Percentiles rank a stretch among this genome's conserved stretches.
These are phyloP conservation scores for Cyprinodon variegatus DNA, from an alignment of 2,113 vertebrate genomes.

Conservation along the genomic window DNA sequence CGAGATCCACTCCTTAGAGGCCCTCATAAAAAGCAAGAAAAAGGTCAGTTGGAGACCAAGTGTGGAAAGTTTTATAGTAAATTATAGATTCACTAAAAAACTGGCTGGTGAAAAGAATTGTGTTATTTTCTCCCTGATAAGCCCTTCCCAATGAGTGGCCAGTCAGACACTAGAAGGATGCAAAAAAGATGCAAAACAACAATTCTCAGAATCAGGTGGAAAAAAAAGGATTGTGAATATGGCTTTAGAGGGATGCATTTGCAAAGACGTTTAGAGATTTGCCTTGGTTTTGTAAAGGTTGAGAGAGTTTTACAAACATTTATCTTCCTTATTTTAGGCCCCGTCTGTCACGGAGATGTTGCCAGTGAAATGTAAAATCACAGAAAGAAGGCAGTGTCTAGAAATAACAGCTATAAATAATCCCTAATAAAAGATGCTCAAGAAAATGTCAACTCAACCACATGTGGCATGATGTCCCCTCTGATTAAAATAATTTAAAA, in stretches of 20 bases:
- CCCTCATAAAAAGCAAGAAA: slow-evolving; percentile 8
- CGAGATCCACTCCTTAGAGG: slow-evolving; percentile 4
- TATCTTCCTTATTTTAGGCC: neutral
- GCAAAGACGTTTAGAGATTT: neutral
- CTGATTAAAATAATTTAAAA: neutral
- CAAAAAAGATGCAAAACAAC: neutral
- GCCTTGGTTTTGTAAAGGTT: neutral
- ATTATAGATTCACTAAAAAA: neutral
- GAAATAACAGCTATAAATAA: neutral
- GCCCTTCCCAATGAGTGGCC: neutral
- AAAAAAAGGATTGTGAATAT: neutral
- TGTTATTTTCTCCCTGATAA: neutral
- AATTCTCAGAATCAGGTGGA: neutral
- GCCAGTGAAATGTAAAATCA: too few species aligned
- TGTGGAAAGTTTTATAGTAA: neutral
- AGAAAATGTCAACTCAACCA: neutral
- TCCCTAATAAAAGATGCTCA: neutral
- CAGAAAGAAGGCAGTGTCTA: neutral
- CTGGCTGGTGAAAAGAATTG: neutral
- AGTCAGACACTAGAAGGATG: neutral
- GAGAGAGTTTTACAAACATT: neutral
- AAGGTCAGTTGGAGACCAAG: slow-evolving; percentile 13
- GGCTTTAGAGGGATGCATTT: neutral
- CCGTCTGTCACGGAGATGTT: neutral
- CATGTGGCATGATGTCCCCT: neutral